phyloP scores from a whole-genome alignment of 2,888 invertebrate species.

The Volucella zonaria region DNA sequence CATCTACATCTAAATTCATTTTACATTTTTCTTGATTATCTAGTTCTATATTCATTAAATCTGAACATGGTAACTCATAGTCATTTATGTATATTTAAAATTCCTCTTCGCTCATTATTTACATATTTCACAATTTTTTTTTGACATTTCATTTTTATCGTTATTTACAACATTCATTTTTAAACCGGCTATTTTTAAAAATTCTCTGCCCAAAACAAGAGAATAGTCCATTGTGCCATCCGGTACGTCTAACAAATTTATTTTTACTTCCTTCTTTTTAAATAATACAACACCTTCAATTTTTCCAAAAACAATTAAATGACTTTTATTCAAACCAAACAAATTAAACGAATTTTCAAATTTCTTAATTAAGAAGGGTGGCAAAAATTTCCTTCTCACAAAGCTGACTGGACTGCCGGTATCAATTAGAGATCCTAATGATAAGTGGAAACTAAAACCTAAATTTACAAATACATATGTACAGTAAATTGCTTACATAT shows the following conservation, averaged over 20 bases:
- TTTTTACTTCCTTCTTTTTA: too few species aligned
- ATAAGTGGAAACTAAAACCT: conserved; percentile 10
- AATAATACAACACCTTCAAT: too few species aligned
- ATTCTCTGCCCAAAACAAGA: too few species aligned
- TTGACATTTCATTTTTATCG: not conserved
- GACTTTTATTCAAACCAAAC: conserved; percentile 12
- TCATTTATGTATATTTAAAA: not conserved
- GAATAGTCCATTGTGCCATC: too few species aligned
- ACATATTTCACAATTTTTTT: not conserved
- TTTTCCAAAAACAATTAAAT: too few species aligned
- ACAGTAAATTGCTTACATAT: conserved; percentile 12
- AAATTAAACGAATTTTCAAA: not conserved
- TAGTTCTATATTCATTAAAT: conserved; percentile 18
- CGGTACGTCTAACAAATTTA: too few species aligned
- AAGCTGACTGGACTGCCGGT: conserved; percentile 28
- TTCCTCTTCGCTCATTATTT: not conserved
- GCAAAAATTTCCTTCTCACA: conserved; percentile 9
- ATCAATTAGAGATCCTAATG: conserved; percentile 21
- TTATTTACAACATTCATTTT: too few species aligned
- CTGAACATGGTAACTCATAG: not conserved
- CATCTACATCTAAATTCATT: too few species aligned
- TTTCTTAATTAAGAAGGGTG: conserved; percentile 5
- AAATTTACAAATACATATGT: not conserved
- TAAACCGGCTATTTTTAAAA: too few species aligned
- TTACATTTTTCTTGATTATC: not conserved